Evolutionary conservation across 2,113 vertebrate genomes (phyloP), one percentile per base, ranked within the genome.

Genomic region (Poeciliopsis retropinna): DNA sequence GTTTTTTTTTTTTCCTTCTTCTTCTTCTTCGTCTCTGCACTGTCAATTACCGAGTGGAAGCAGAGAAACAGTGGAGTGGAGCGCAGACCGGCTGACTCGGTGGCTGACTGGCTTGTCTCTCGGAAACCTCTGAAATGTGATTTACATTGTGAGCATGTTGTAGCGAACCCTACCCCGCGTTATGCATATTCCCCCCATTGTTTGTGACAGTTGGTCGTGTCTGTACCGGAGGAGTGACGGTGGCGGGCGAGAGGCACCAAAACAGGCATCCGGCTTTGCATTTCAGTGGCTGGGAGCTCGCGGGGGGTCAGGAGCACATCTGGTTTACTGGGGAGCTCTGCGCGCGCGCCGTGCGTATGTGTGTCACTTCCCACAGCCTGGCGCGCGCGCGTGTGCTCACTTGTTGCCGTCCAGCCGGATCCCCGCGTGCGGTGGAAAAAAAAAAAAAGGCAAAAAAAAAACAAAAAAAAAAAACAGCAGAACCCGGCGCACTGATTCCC

Each of bases 141-240:
- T 94, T 94, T 94, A 90, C 90, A 94, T 93, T 86, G 87, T 85
- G 86, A 92, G 87, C 91, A 92, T 89, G 91, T 91, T 92, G 92
- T 93, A 93, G 88, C 87, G 89, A 90, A 91, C 82, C 87, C 85
- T 82, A 86, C 86, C 87, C 92, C 89, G 86, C 84, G 57, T 76
- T 92, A 85, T 92, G 90, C 91, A 90, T 87, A 92, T 89, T 87
- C 76, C 79, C 81, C 81, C 87, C 88, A 91, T 91, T 93, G 91
- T 93, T 92, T 93, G 89, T 93, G 93, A 93, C 93, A 93, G 92
- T 92, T 93, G 89, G 90, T 86, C 87, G 91, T 91, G 89, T 86
- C 83, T 89, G 84, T 8, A 70, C 80, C 14, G 81, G 83, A 57
- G 25, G 10, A 54, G 51, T 22, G 22, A 19, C 19, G 80, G 65